Evolutionary conservation across 2,113 vertebrate genomes (phyloP).

Genomic region (Phrynocephalus versicolor): DNA sequence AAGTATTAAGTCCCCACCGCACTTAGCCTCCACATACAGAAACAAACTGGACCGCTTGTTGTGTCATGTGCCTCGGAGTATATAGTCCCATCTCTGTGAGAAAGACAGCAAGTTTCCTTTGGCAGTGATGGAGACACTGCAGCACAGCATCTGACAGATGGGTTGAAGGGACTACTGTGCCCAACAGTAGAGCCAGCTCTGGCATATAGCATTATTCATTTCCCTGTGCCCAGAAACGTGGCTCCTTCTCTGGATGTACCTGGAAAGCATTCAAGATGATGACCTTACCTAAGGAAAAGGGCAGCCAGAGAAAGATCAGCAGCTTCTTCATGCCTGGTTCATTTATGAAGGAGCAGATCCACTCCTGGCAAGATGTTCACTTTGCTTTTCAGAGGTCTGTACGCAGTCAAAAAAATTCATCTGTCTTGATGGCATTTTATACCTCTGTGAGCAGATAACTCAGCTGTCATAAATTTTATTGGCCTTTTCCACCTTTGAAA

Average conservation of each 20-base stretch:
- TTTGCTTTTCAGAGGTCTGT: background rate
- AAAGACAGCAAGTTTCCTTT: too few species aligned
- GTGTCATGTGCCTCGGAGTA: too few species aligned
- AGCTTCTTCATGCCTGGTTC: conserved; percentile 50
- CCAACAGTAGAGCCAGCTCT: background rate
- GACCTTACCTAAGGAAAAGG: conserved; percentile 61
- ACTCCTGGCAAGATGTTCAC: conserved; percentile 1
- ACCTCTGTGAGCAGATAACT: conserved; percentile 49
- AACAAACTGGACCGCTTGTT: background rate
- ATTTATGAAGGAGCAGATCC: conserved; percentile 1
- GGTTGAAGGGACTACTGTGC: background rate
- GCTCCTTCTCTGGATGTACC: conserved; percentile 5
- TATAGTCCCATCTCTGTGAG: too few species aligned
- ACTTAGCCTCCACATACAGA: background rate
- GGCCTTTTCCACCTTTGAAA: conserved; percentile 57
- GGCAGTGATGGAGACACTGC: too few species aligned
- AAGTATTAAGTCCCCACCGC: background rate
- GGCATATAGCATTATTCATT: conserved; percentile 10
- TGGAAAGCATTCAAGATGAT: conserved; percentile 24
- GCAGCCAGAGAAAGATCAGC: conserved; percentile 36
- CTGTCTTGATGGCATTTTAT: conserved; percentile 51
- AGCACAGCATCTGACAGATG: background rate
- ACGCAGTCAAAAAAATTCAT: conserved; percentile 24
- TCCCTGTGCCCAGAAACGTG: conserved; percentile 22
- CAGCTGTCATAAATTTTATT: conserved; percentile 69